These are phyloP conservation scores for Hyalella azteca DNA, from an alignment of 2,888 invertebrate species.

Conservation along the genomic window DNA sequence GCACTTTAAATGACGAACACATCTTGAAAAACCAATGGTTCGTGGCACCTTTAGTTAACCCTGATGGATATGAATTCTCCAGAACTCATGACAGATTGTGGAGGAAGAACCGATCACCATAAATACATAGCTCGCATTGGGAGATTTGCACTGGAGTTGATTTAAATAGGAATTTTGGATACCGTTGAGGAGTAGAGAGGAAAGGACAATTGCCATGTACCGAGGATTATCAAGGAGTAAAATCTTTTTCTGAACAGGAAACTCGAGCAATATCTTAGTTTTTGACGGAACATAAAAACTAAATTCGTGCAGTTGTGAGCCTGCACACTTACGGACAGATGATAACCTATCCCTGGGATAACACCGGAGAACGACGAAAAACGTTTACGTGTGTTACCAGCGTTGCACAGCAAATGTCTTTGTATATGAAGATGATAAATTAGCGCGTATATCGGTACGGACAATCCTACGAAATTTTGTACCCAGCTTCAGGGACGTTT, in stretches of 20 bases:
- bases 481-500: conserved; percentile 33
- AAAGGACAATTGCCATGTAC: conserved; percentile 3
- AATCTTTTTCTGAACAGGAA: conserved; percentile 35
- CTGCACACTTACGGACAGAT: conserved; percentile 27
- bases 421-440: not conserved
- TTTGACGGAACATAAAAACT: not conserved
- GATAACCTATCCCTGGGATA: conserved; percentile 25
- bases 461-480: conserved; percentile 26
- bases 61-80: conserved; percentile 13
- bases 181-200: not conserved
- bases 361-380: not conserved
- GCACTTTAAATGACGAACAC: not conserved
- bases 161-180: conserved; percentile 37
- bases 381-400: not conserved
- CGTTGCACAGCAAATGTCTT: conserved; percentile 13
- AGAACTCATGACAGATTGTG: conserved; percentile 22
- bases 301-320: not conserved
- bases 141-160: conserved; percentile 16
- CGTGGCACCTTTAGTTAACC: conserved; percentile 22
- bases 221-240: not conserved
- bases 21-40: not conserved
- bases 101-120: conserved; percentile 18
- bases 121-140: not conserved
- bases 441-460: not conserved
- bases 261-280: conserved; percentile 6